phyloP scores from a whole-genome alignment of 2,888 invertebrate genomes.

The Entomobrya multifasciata region DNA sequence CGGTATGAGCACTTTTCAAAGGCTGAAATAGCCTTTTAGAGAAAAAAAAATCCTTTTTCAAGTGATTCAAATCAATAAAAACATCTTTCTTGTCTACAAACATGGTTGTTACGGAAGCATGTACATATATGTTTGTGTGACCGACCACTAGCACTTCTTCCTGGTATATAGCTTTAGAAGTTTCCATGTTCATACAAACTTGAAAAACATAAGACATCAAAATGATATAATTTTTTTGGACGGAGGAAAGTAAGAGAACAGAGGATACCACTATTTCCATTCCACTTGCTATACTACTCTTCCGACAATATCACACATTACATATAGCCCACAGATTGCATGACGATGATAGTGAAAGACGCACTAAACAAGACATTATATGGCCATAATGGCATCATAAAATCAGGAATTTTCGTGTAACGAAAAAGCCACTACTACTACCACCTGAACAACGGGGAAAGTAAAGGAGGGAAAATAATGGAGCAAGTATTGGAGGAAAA shows the following conservation, averaged over 20 bases:
- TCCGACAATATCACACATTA: too few relatives aligned
- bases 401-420: conserved; percentile 69
- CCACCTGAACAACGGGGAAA: conserved; percentile 59
- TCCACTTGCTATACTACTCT: too few relatives aligned
- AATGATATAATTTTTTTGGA: too few relatives aligned
- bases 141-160: too few relatives aligned
- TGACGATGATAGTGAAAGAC: conserved; percentile 30
- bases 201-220: too few relatives aligned
- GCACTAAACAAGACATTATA: conserved; percentile 74
- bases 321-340: conserved; percentile 29
- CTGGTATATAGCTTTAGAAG: too few relatives aligned
- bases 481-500: conserved; percentile 1
- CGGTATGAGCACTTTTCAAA: background rate
- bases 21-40: background rate
- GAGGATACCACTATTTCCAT: too few relatives aligned
- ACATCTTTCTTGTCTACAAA: conserved; percentile 30
- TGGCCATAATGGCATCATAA: conserved; percentile 71
- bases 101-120: too few relatives aligned
- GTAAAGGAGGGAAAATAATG: background rate
- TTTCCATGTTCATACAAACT: too few relatives aligned
- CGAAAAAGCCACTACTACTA: conserved; percentile 26
- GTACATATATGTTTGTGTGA: too few relatives aligned
- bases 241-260: too few relatives aligned
- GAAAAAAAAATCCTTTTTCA: conserved; percentile 17
- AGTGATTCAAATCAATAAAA: conserved; percentile 50